Base-by-base conservation (phyloP, 2,888 invertebrate species). In the Coremacera marginata region DNA sequence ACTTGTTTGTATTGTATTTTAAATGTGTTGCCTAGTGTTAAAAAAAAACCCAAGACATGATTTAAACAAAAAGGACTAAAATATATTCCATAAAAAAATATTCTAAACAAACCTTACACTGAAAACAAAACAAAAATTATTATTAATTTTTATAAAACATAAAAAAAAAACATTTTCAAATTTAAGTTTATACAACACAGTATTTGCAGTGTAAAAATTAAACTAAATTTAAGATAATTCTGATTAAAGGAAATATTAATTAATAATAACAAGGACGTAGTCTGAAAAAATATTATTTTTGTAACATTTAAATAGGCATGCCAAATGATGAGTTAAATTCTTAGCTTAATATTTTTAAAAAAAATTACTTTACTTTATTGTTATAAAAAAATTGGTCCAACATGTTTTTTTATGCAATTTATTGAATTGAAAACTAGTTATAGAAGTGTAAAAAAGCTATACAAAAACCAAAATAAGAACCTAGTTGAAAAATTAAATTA, bases 111-210 rank as follows among this genome's bases (percentile, higher is more conserved):
- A 37, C 25, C 57, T 60, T 71, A 71, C 57, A 60, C 71, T 60
- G 57, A 60, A 71, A 71, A 60, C 19, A 71, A 51, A 25, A 25
- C n/a, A n/a, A n/a, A 68, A 77, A 78, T 80, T 68, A 49, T 78
- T 76, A 77, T 74, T 78, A 74, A 70, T 51, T 75, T 79, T 80
- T 81, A 71, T 31, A 77, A 79, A 63, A 75, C 77, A 81, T 78
- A 60, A 60, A 60, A 22, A 11, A 67, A 22, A 11, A 67, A 3
- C 57, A 62, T 60, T 44, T 8, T 31, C 19, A 63, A 34, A 75
- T 75, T 75, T 60, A 44, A 34, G 25, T 67, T 37, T 70, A 57
- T 70, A 74, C 67, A 75, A 75, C n/a, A 55, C 7, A 67, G n/a
- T 14, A 52, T 52, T 31, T 60, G 44, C 57, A 57, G 49, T 44